These are phyloP conservation scores for Campylomormyrus tamandua DNA, from an alignment of 2,113 vertebrate genomes.

Conservation along the genomic window DNA sequence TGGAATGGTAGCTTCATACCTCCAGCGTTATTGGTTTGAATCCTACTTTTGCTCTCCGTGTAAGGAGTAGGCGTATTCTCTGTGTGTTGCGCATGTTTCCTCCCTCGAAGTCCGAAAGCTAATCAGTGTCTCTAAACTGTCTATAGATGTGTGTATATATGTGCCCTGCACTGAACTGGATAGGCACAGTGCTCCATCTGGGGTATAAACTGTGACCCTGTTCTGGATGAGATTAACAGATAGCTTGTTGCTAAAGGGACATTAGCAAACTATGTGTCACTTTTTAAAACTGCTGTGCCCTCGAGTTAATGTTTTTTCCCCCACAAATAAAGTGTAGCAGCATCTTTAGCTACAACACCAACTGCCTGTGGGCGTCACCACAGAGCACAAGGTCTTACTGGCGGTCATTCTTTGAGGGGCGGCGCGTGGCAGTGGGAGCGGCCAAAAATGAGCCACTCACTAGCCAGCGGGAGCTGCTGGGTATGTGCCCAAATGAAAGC, in stretches of 20 bases:
- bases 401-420: not conserved
- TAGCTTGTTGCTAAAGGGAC: not conserved
- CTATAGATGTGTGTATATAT: not conserved
- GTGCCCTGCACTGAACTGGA: not conserved
- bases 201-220: not conserved
- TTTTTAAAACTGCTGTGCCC: not conserved
- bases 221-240: not conserved
- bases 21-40: not conserved
- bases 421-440: not conserved
- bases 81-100: not conserved
- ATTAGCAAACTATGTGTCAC: not conserved
- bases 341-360: not conserved
- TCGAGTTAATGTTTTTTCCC: not conserved
- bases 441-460: not conserved
- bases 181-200: not conserved
- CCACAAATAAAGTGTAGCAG: not conserved
- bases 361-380: not conserved
- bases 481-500: not conserved
- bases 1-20: not conserved
- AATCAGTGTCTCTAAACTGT: not conserved
- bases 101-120: not conserved
- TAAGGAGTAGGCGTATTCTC: not conserved
- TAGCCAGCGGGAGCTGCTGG: not conserved
- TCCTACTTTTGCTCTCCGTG: not conserved
- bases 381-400: not conserved